Evolutionary conservation across 2,888 invertebrate species (phyloP), one percentile per base, ranked within the genome.

Genomic region (Morpho deidamia): DNA sequence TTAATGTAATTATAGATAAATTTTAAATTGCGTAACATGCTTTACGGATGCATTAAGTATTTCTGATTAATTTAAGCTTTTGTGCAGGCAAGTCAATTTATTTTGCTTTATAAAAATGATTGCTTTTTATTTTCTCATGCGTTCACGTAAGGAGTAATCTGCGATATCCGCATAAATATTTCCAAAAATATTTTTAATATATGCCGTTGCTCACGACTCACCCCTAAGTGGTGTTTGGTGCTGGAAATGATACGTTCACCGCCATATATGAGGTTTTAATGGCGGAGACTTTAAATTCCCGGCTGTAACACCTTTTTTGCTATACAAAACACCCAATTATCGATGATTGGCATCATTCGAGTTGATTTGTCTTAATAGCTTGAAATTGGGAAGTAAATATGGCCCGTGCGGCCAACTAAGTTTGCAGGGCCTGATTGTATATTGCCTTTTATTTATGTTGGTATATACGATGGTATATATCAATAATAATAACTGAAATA

Each of bases 321-420:
- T 66, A 64, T 71, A 69, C 76, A 75, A 82, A 83, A 43, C 80
- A 78, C 74, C 75, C 83, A 78, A 88, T 87, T 85, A 84, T 73
- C 59, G 70, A 69, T 72, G 77, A 88, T 86, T 79, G 82, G 73
- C 77, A 69, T 79, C 80, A 70, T 76, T 79, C 68, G 63, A 66
- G 70, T 76, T 81, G 81, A 84, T 84, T 86, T 78, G 76, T 76
- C 73, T 71, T 86, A 86, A 88, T 87, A 85, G 78, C 71, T 72
- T 70, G 74, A 84, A 86, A 88, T 88, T 81, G 78, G 72, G 69
- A 71, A 63, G 71, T 74, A 76, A 81, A 78, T 60, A 45, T 68
- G 68, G 69, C 71, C 74, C 78, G 78, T 76, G 82, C 78, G 72
- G 72, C 72, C 72, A 59, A 60, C 59, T 60, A 54, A 39, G 56